These are phyloP conservation scores for Exaiptasia diaphana DNA, from an alignment of 64 coral and sea anemone genomes.

Conservation along the genomic window DNA sequence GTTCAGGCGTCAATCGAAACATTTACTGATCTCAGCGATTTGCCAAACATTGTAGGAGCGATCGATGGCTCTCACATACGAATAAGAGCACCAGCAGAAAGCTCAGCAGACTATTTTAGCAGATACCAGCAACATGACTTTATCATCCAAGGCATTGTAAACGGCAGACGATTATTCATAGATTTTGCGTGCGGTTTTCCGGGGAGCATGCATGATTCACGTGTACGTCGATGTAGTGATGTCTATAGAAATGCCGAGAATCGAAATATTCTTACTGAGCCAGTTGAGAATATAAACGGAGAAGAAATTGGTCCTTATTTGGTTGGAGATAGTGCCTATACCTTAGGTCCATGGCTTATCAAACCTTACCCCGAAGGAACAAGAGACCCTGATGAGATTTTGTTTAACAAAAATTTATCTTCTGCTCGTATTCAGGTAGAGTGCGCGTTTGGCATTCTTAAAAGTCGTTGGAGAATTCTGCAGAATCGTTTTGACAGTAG, in stretches of 20 bases:
- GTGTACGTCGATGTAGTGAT: neutral
- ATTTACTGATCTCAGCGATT: neutral
- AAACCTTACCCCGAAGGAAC: constrained; percentile 53
- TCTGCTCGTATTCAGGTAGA: constrained; percentile 21
- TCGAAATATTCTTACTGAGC: constrained; percentile 25
- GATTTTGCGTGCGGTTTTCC: neutral
- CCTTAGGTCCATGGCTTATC: constrained; percentile 11
- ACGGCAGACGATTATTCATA: neutral
- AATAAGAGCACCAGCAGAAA: neutral
- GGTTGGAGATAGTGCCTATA: constrained; percentile 36
- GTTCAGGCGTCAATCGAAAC: neutral
- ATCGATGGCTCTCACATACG: neutral
- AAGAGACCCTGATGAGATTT: constrained; percentile 33
- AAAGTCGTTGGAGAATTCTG: constrained; percentile 14
- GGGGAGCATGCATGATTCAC: neutral
- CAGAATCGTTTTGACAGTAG: constrained; percentile 10
- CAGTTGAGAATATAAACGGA: constrained; percentile 6
- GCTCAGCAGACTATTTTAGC: neutral
- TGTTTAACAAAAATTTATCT: constrained; percentile 47
- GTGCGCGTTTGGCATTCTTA: constrained; percentile 21
- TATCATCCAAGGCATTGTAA: neutral
- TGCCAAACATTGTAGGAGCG: neutral
- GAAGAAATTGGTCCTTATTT: constrained; percentile 44
- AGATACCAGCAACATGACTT: neutral
- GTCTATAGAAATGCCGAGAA: constrained; percentile 16